phyloP scores from a whole-genome alignment of 2,113 vertebrate species.

The Prunella fulvescens region DNA sequence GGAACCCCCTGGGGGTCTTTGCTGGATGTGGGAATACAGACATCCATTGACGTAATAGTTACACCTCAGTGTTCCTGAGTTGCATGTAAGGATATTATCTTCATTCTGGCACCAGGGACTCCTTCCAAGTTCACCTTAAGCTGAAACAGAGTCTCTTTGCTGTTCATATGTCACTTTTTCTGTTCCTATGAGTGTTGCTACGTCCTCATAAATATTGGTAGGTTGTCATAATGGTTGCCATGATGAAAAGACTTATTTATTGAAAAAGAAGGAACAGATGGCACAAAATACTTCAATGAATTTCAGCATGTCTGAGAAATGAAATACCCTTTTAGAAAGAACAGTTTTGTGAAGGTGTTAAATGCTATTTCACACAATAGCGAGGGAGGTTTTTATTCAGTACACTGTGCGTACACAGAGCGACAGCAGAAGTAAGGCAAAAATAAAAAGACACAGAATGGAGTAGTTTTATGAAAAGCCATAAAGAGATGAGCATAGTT shows the following conservation, averaged over 20 bases:
- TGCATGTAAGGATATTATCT: background rate
- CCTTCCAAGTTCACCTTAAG: background rate
- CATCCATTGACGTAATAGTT: background rate
- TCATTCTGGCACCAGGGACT: background rate
- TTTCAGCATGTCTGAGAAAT: background rate
- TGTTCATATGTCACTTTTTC: background rate
- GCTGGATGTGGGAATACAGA: background rate
- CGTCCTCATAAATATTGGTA: background rate
- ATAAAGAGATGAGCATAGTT: background rate
- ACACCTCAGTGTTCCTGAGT: background rate
- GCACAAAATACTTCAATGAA: background rate
- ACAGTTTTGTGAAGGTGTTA: background rate
- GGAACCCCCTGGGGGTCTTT: background rate
- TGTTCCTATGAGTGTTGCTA: background rate
- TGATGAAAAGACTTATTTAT: background rate
- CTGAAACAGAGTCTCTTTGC: background rate
- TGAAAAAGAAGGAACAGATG: conserved; percentile 5
- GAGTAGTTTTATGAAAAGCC: background rate
- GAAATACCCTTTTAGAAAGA: background rate
- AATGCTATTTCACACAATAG: background rate
- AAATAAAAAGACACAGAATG: background rate
- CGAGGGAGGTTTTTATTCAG: background rate
- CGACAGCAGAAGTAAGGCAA: background rate
- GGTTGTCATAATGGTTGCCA: background rate
- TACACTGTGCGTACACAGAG: background rate